These are phyloP conservation scores for Brevimyrus niger DNA, from an alignment of 2,113 vertebrate species.

Conservation along the genomic window DNA sequence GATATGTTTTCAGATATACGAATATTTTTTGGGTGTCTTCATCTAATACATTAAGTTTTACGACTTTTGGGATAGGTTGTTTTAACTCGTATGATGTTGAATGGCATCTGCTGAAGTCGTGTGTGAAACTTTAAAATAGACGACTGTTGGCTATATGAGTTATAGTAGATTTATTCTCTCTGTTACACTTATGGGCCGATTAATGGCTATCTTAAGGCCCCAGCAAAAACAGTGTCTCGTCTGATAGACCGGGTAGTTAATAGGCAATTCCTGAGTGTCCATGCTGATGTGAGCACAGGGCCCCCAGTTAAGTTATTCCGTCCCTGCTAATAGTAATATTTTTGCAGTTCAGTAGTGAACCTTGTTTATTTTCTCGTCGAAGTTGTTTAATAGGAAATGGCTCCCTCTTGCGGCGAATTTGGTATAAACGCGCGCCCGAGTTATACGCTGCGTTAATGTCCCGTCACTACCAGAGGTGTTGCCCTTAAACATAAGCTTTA, in stretches of 20 bases:
- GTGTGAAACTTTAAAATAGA: not conserved
- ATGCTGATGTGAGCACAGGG: not conserved
- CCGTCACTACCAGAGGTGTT: not conserved
- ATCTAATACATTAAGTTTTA: not conserved
- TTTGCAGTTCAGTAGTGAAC: not conserved
- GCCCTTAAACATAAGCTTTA: not conserved
- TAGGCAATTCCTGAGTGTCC: not conserved
- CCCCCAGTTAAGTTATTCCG: not conserved
- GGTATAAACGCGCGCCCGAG: not conserved
- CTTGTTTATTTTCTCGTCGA: not conserved
- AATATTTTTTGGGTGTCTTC: not conserved
- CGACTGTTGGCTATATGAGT: not conserved
- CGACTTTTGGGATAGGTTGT: not conserved
- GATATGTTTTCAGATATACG: not conserved
- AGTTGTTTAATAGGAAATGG: not conserved
- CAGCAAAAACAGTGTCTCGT: not conserved
- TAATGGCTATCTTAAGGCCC: not conserved
- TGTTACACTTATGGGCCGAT: not conserved
- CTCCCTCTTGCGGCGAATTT: constrained; percentile 9
- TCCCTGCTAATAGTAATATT: not conserved
- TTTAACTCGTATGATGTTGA: not conserved
- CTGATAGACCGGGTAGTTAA: not conserved
- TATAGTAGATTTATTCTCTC: not conserved
- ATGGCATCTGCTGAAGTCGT: too few relatives aligned
- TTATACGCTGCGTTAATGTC: not conserved